A percentile compares a stretch with the other conserved stretches of the same genome.
These are phyloP conservation scores for Drosophila meridionalis DNA, from an alignment of 2,888 invertebrate species.

Conservation along the genomic window DNA sequence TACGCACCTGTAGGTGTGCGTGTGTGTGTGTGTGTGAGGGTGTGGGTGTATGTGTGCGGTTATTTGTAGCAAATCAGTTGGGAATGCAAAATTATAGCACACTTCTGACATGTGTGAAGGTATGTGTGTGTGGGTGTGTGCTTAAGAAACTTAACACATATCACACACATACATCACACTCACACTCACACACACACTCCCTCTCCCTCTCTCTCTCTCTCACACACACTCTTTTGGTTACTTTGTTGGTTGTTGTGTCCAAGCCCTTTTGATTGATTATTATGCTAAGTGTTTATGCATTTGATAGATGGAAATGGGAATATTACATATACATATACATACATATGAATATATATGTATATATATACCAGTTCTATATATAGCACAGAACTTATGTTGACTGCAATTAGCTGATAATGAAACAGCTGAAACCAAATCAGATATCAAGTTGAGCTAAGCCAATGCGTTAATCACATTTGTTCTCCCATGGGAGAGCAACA, in stretches of 20 bases:
- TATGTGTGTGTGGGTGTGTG: neutral
- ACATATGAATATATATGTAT: neutral
- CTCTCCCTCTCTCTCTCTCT: neutral
- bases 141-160: conserved; percentile 5
- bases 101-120: conserved; percentile 6
- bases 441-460: conserved; percentile 8
- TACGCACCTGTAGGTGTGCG: neutral
- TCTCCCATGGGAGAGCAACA: neutral
- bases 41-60: neutral
- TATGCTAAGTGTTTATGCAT: conserved; percentile 51
- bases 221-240: neutral
- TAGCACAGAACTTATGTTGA: conserved; percentile 1
- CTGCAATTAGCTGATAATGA: conserved; percentile 33
- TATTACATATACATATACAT: neutral
- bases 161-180: neutral
- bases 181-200: neutral
- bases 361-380: neutral
- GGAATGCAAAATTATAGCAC: conserved; percentile 50
- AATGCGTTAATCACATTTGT: conserved; percentile 11
- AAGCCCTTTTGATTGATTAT: conserved; percentile 58
- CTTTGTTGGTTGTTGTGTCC: conserved; percentile 22
- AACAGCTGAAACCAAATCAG: conserved; percentile 3
- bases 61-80: conserved; percentile 32
- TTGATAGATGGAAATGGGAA: conserved; percentile 35
- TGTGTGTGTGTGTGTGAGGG: neutral